Evolutionary conservation across 2,113 vertebrate species (phyloP).

Genomic region (Phaethon lepturus): DNA sequence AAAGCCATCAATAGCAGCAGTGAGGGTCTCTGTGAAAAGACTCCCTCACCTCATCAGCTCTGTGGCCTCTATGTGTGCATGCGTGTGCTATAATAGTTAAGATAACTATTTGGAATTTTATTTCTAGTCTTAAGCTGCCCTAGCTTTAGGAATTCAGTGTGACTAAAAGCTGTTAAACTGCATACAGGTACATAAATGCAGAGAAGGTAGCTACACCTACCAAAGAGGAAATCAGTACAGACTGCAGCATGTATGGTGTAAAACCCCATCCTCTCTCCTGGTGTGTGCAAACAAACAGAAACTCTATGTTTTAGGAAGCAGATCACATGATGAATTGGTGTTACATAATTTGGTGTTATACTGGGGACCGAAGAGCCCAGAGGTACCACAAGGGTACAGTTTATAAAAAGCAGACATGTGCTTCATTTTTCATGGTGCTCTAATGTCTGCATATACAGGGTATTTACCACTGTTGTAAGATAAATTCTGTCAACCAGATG

Average conservation of each 20-base stretch:
- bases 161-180: not conserved
- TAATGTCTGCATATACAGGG: not conserved
- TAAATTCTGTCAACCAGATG: not conserved
- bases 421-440: not conserved
- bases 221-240: not conserved
- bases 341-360: not conserved
- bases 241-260: not conserved
- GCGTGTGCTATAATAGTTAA: not conserved
- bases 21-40: not conserved
- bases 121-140: not conserved
- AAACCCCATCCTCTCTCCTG: not conserved
- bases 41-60: accelerated
- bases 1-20: not conserved
- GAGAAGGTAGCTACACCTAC: not conserved
- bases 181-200: accelerated
- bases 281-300: not conserved
- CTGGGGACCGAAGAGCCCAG: not conserved
- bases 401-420: not conserved
- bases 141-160: not conserved
- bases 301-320: not conserved
- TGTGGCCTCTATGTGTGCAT: not conserved
- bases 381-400: not conserved
- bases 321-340: not conserved
- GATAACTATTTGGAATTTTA: not conserved
- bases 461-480: not conserved